Conservation (phyloP, 2,113 vertebrate genomes). For the Dryoscopus gambensis region DNA sequence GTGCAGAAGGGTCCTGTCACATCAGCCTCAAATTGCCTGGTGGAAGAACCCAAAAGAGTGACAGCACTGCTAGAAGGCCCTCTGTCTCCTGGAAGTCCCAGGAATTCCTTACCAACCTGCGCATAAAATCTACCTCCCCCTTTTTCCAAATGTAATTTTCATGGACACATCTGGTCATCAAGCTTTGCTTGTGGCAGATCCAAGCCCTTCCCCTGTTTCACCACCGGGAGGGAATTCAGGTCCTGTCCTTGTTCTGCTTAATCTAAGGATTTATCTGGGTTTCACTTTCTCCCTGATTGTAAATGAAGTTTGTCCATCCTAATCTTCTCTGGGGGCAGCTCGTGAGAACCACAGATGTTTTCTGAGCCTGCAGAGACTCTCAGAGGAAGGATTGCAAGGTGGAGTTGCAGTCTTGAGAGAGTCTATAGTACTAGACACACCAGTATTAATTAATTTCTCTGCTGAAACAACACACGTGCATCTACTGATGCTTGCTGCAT, state of each 20-base stretch:
- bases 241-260: neutral
- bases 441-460: neutral
- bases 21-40: neutral
- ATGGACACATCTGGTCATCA: neutral
- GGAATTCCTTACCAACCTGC: neutral
- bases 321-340: neutral
- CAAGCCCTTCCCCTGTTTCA: neutral
- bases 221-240: neutral
- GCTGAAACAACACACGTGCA: neutral
- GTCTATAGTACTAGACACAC: neutral
- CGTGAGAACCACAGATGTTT: neutral
- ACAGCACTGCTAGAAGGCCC: neutral
- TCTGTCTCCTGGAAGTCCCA: neutral
- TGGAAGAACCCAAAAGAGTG: neutral
- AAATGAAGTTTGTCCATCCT: neutral
- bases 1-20: neutral
- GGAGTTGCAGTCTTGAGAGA: neutral
- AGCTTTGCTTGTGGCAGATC: neutral
- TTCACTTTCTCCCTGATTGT: neutral
- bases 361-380: neutral
- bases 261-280: slow-evolving; percentile 1
- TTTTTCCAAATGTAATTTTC: neutral
- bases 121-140: neutral
- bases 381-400: neutral
- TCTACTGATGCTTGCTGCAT: neutral